Base-by-base conservation (phyloP, 2,113 vertebrate genomes). In the mouse (Mus musculus) region DNA sequence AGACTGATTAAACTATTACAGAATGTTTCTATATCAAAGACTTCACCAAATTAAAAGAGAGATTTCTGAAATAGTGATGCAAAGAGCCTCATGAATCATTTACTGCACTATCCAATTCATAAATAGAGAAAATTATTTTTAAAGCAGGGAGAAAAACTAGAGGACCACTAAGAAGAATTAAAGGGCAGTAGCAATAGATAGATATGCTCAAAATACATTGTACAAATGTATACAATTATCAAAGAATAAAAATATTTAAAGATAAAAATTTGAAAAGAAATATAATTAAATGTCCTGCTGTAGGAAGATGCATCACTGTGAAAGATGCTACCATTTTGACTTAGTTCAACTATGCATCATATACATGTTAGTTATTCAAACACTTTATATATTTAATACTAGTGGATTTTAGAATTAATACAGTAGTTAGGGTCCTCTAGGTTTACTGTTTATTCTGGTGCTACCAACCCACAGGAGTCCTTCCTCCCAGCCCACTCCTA, bases 51-150 rank as follows among this genome's bases (percentile, higher is more conserved):
- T 91, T 78, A 94, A 16, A 88, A 91, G 46, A 78, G 7, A 52
- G 49, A 80, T 12, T 65, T 67, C 26, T 94, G 42, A 69, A 92
- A 90, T 61, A 10, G 54, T 33, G 91, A n/a, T 65, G 88, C 67
- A 28, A 93, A 46, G 17, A 56, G 1, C 33, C 49, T 72, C n/a
- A 86, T 39, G 54, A 46, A 80, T 89, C 42, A 16, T 65, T 33
- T 65, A 46, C 13, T 42, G 46, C 63, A 19, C 19, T 33, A 95
- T 65, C 72, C 46, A 89, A 73, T 17, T 7, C 28, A 63, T 75
- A 84, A 80, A 14, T 63, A 39, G 36, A 89, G 77, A 94, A 92
- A 90, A 92, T 73, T 72, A 72, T 20, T 69, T 89, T 77, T 80
- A 75, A 52, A 86, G 49, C 78, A 75, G 36, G 20, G 19, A 36